Evolutionary conservation across 1,140 invertebrate species (phyloP).

Genomic region (Manduca sexta): DNA sequence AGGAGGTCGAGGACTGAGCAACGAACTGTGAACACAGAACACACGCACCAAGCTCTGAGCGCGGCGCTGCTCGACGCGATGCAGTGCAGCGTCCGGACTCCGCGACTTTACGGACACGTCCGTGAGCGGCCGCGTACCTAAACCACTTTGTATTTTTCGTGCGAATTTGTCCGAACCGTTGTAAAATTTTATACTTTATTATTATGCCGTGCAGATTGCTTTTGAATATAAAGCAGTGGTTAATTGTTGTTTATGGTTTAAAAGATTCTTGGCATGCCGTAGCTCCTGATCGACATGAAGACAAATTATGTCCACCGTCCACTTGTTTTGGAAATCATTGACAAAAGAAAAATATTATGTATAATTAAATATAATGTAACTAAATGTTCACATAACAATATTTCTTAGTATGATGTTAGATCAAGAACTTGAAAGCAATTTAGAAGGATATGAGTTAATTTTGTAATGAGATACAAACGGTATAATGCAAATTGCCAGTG

Average conservation of each 20-base stretch:
- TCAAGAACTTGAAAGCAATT: too few species aligned
- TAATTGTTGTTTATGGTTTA: not conserved
- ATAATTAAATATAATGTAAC: too few species aligned
- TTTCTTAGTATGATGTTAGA: too few species aligned
- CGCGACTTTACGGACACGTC: not conserved
- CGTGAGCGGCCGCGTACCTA: not conserved
- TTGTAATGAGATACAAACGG: too few species aligned
- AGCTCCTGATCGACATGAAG: not conserved
- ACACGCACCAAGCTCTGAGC: not conserved
- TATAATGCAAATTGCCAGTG: too few species aligned
- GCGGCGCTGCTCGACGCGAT: not conserved
- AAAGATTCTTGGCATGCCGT: not conserved
- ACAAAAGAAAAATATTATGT: too few species aligned
- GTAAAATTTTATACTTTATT: conserved; percentile 3
- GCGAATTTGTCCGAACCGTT: not conserved
- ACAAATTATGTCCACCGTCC: not conserved
- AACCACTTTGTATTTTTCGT: not conserved
- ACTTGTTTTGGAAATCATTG: not conserved
- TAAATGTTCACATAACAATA: too few species aligned
- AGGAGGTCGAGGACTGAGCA: conserved; percentile 4
- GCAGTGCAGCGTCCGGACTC: not conserved
- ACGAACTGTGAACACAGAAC: conserved; percentile 12
- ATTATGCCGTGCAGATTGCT: not conserved
- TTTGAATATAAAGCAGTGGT: not conserved
- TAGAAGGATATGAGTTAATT: too few species aligned